Base-by-base conservation (phyloP, 2,888 invertebrate genomes). In the Polyploca ridens region DNA sequence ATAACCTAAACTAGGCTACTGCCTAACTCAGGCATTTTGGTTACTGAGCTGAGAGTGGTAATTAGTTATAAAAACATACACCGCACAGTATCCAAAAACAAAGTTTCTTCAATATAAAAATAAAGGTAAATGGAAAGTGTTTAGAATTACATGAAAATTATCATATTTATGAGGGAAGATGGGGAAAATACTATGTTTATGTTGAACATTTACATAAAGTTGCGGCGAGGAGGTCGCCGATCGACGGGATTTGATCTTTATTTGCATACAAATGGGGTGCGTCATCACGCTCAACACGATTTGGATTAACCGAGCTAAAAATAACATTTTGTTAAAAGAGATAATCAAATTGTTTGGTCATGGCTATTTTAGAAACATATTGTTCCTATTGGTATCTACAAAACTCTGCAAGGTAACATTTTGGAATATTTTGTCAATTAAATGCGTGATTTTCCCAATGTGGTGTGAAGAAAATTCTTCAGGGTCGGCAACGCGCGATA, bases 201-300 rank as follows among this genome's bases (percentile, higher is more conserved):
- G 13, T n/a, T 6, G 16, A 14, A 49, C 16, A 49, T 49, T 49
- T 49, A 49, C 49, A 49, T 49, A 49, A 49, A 49, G 49, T 16
- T 16, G 5, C n/a, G 1, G 14, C 7, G 49, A 49, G 49, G 49
- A 49, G 49, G 16, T 62, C 46, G 62, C 60, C 65, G 38, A 59
- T 27, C 68, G 69, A 66, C 67, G 62, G 54, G 62, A 67, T 68
- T 73, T 73, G 70, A 70, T 70, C 65, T 63, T 67, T 64, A 76
- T 78, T 78, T 68, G 35, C 78, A 79, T 79, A 75, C 70, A 77
- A 75, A 80, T 78, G 68, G 69, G 64, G 63, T 65, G 62, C 49
- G 46, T 46, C 16, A 49, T 49, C 16, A 7, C 61, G 35, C 65
- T 60, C 62, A 49, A 62, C 65, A 66, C 67, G 61, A 65, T 67